Conservation (phyloP, 2,113 vertebrate species). For the Chaenocephalus aceratus region DNA sequence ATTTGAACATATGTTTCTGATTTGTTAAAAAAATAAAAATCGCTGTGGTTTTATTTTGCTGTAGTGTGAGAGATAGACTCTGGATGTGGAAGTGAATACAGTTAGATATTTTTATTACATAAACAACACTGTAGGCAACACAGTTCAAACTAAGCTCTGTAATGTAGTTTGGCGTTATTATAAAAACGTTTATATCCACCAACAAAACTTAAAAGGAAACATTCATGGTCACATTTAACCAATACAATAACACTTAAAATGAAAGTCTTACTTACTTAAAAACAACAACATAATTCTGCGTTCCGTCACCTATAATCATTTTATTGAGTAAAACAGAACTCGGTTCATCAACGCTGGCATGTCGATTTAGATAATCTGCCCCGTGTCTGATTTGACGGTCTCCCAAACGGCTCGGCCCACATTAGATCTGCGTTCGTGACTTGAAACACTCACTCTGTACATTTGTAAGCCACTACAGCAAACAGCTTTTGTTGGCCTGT, state of each 20-base stretch:
- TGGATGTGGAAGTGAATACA: constrained; percentile 30
- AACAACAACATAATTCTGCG: not conserved
- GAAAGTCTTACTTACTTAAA: not conserved
- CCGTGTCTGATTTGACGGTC: constrained; percentile 70
- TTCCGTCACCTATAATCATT: constrained; percentile 74
- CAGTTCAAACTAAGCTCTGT: constrained; percentile 25
- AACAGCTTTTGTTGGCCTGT: constrained; percentile 83
- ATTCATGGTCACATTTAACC: constrained; percentile 8
- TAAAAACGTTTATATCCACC: constrained; percentile 15
- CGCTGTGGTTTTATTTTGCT: constrained; percentile 27
- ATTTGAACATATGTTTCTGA: constrained; percentile 35
- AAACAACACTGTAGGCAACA: constrained; percentile 1
- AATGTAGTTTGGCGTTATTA: constrained; percentile 15
- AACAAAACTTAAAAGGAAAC: constrained; percentile 19
- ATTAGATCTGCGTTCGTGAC: constrained; percentile 83
- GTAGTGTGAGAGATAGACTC: constrained; percentile 10
- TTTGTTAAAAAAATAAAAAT: constrained; percentile 40
- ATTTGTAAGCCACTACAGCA: constrained; percentile 82
- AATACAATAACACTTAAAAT: not conserved
- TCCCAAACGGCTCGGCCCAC: constrained; percentile 69
- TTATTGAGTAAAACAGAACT: constrained; percentile 61
- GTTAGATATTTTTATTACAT: constrained; percentile 8
- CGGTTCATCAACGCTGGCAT: constrained; percentile 62
- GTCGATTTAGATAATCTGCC: constrained; percentile 66
- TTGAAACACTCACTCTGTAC: constrained; percentile 84